These are phyloP conservation scores for Pycnomerus fuliginosus DNA, from an alignment of 2,888 invertebrate species.

Conservation along the genomic window DNA sequence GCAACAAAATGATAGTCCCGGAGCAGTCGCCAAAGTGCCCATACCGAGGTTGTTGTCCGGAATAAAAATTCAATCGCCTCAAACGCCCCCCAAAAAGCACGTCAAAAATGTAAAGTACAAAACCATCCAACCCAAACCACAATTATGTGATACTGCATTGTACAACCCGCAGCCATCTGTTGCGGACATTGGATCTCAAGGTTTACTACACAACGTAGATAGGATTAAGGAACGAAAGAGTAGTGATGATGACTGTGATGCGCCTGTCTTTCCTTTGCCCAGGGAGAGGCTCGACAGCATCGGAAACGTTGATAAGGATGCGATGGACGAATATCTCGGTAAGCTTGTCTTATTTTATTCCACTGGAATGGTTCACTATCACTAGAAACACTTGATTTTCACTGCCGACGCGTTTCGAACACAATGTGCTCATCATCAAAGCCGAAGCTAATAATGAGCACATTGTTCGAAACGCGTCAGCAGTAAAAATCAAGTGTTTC, in stretches of 20 bases:
- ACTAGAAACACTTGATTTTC: no score
- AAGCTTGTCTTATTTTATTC: no score
- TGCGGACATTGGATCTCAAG: slow-evolving; percentile 49
- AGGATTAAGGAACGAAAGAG: slow-evolving; percentile 39
- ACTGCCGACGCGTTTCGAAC: no score
- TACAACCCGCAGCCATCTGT: slow-evolving; percentile 45
- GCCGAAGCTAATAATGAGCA: no score
- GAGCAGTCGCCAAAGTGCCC: slow-evolving; percentile 37
- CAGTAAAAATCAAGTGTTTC: no score
- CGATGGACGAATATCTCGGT: slow-evolving; percentile 77
- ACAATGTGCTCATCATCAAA: no score
- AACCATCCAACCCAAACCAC: slow-evolving; percentile 55
- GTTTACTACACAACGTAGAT: slow-evolving; percentile 39
- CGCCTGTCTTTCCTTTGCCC: slow-evolving; percentile 40
- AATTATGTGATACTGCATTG: slow-evolving; percentile 51
- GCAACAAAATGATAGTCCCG: slow-evolving; percentile 6
- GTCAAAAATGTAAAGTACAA: slow-evolving; percentile 53
- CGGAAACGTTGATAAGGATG: slow-evolving; percentile 77
- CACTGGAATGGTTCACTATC: no score
- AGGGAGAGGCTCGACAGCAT: slow-evolving; percentile 72
- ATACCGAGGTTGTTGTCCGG: slow-evolving; percentile 41
- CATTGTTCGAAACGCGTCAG: no score
- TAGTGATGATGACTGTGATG: slow-evolving; percentile 33
- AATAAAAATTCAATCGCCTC: slow-evolving; percentile 27
- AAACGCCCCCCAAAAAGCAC: slow-evolving; percentile 28